phyloP scores from a whole-genome alignment of 2,888 invertebrate species.

The Dasysyrphus albostriatus region DNA sequence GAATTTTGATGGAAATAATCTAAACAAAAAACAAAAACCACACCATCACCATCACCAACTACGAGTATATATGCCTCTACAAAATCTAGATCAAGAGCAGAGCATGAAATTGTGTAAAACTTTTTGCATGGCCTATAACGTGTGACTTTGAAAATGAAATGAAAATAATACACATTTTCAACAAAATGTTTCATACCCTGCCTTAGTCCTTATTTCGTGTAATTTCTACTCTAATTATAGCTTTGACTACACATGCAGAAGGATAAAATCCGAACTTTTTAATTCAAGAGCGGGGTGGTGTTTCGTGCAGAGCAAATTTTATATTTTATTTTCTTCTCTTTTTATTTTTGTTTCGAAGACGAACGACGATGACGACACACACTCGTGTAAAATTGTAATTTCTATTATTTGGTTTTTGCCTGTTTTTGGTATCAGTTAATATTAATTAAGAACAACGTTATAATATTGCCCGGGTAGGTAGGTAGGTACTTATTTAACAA shows the following conservation, averaged over 20 bases:
- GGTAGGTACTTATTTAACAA: background rate
- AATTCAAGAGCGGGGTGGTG: conserved; percentile 13
- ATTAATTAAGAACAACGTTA: conserved; percentile 15
- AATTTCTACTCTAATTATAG: conserved; percentile 37
- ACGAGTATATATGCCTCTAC: background rate
- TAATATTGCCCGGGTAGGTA: background rate
- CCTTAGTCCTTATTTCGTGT: conserved; percentile 12
- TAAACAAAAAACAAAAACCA: conserved; percentile 19
- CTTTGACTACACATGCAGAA: conserved; percentile 47
- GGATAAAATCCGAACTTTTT: conserved; percentile 35
- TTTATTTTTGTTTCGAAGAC: background rate
- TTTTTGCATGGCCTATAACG: conserved; percentile 30
- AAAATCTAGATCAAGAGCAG: conserved; percentile 23
- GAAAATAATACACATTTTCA: conserved; percentile 30
- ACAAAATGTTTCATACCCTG: conserved; percentile 12
- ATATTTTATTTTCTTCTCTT: background rate
- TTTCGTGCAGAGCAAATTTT: conserved; percentile 27
- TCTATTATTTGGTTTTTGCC: background rate
- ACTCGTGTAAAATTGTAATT: conserved; percentile 6
- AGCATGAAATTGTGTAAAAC: background rate
- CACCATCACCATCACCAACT: background rate
- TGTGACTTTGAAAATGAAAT: conserved; percentile 37
- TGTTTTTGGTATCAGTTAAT: background rate
- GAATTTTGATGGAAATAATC: conserved; percentile 15
- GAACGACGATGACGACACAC: background rate